phyloP scores from a whole-genome alignment of 2,888 invertebrate species.

The Arctia plantaginis region DNA sequence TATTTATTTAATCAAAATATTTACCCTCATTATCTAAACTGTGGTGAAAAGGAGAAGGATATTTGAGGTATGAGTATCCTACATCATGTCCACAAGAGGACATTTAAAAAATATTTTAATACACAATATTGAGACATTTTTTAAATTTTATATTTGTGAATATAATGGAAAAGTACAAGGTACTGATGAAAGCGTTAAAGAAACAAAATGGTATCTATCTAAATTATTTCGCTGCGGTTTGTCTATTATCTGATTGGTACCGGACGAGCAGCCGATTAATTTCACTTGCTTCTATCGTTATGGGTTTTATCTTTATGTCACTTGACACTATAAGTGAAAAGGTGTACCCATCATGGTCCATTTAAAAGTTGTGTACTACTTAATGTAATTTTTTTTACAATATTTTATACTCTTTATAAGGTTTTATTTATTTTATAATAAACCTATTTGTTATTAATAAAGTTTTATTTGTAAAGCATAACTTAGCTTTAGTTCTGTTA shows the following conservation, averaged over 20 bases:
- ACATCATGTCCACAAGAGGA: too few species aligned
- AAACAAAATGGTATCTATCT: constrained; percentile 1
- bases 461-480: neutral
- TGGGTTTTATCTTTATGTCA: constrained; percentile 24
- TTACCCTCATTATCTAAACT: too few species aligned
- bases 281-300: constrained; percentile 38
- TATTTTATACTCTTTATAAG: neutral
- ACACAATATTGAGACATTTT: too few species aligned
- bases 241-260: constrained; percentile 49
- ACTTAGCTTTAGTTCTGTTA: neutral
- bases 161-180: neutral
- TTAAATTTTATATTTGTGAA: neutral
- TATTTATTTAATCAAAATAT: too few species aligned
- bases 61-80: too few species aligned
- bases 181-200: neutral
- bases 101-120: too few species aligned
- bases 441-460: too few species aligned
- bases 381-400: neutral
- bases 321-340: neutral
- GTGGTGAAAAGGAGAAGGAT: too few species aligned
- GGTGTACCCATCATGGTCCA: neutral
- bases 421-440: neutral
- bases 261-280: constrained; percentile 47
- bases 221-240: constrained; percentile 24
- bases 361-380: neutral